These are phyloP conservation scores for Nothura maculosa DNA, from an alignment of 2,797 vertebrate species.

Conservation along the genomic window DNA sequence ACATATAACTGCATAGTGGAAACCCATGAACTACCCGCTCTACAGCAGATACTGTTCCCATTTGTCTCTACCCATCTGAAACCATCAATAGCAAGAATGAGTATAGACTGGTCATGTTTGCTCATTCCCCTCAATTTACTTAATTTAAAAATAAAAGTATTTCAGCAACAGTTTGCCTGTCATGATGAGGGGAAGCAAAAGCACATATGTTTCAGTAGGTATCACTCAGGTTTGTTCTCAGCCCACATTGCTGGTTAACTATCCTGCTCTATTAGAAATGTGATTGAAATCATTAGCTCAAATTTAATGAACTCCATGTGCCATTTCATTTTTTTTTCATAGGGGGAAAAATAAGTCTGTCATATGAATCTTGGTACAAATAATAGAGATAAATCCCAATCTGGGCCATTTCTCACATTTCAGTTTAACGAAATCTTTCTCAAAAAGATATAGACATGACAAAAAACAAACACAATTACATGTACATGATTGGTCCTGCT, in stretches of 20 bases:
- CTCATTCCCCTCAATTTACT: not conserved
- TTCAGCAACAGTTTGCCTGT: conserved; percentile 1
- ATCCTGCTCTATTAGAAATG: conserved; percentile 55
- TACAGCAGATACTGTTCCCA: not conserved
- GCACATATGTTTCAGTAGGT: not conserved
- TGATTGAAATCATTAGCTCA: conserved; percentile 78
- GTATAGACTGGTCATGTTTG: not conserved
- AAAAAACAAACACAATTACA: conserved; percentile 53
- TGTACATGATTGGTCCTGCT: conserved; percentile 13
- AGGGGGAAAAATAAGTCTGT: conserved; percentile 2
- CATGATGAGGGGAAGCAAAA: not conserved
- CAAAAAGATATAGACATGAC: conserved; percentile 21
- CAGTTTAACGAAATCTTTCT: conserved; percentile 31
- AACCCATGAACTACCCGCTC: not conserved
- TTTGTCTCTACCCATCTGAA: not conserved
- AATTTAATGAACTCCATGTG: conserved; percentile 77
- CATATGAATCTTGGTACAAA: not conserved
- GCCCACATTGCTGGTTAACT: conserved; percentile 20
- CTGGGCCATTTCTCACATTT: conserved; percentile 12
- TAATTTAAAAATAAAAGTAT: conserved; percentile 5
- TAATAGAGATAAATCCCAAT: conserved; percentile 63
- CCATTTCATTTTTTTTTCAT: conserved; percentile 23
- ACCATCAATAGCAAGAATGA: not conserved
- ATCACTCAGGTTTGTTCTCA: not conserved
- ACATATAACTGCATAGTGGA: not conserved